Conservation (phyloP, 2,797 vertebrate species). For the Rhynchonycteris naso region DNA sequence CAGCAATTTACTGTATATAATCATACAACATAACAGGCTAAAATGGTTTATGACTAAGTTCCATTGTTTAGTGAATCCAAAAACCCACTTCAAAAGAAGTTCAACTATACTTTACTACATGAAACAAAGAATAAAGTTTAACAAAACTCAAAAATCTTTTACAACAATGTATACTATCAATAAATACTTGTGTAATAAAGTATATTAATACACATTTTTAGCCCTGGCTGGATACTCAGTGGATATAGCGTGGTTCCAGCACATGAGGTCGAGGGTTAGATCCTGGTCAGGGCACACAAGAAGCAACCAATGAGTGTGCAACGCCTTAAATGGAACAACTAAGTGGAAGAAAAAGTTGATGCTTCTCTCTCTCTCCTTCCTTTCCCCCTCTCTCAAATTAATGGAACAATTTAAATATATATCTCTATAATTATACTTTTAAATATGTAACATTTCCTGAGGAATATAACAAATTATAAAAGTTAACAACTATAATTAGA, state of each 20-base stretch:
- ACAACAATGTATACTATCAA: not conserved
- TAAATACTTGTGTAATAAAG: not conserved
- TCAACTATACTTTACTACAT: not conserved
- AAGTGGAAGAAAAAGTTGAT: too few species aligned
- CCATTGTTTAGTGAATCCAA: not conserved
- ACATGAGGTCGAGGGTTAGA: too few species aligned
- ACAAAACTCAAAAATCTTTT: not conserved
- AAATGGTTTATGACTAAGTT: not conserved
- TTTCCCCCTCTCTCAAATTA: too few species aligned
- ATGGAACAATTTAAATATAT: too few species aligned
- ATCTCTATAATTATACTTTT: not conserved
- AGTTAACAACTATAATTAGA: not conserved
- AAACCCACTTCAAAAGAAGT: not conserved
- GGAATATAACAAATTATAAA: constrained; percentile 17
- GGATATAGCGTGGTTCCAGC: too few species aligned
- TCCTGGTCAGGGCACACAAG: too few species aligned
- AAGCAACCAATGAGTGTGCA: too few species aligned
- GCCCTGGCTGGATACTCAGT: too few species aligned
- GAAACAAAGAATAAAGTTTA: not conserved
- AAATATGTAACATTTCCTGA: not conserved
- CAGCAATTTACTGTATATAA: not conserved
- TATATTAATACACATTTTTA: not conserved
- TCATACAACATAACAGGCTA: not conserved
- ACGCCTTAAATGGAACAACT: too few species aligned
- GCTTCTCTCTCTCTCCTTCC: too few species aligned